Percentiles rank a stretch among this genome's conserved stretches.
These are phyloP conservation scores for Nycticebus coucang DNA, from an alignment of 2,113 vertebrate species.

Conservation along the genomic window DNA sequence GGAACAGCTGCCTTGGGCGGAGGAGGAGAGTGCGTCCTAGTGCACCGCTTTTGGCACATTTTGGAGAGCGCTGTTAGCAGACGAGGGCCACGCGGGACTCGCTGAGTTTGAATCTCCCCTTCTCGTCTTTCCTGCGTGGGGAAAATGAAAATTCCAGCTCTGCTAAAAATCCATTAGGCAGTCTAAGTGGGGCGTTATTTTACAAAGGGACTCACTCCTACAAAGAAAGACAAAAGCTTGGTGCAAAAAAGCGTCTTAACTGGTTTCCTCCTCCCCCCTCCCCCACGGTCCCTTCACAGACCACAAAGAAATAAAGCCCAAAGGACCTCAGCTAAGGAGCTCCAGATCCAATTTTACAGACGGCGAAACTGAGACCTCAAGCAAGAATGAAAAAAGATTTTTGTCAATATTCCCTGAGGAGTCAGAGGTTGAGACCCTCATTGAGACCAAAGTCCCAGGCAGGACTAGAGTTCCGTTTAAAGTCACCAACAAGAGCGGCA, in stretches of 20 bases:
- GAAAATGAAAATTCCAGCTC: conserved; percentile 2
- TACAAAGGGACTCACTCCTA: conserved; percentile 37
- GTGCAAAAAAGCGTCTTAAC: background rate
- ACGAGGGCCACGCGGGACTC: conserved; percentile 67
- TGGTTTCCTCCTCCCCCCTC: background rate
- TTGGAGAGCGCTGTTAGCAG: conserved; percentile 75
- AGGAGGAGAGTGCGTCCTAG: background rate
- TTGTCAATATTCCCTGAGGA: background rate
- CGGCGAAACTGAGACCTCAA: conserved; percentile 57
- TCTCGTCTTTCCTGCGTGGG: background rate
- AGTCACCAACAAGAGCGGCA: background rate
- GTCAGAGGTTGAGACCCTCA: background rate
- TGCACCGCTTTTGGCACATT: conserved; percentile 71
- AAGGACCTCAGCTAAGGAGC: background rate
- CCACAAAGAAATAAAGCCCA: conserved; percentile 29
- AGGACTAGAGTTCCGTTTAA: background rate
- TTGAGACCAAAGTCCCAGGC: background rate
- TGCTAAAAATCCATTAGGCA: conserved; percentile 25
- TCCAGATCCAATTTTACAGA: conserved; percentile 41
- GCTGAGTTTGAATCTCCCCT: conserved; percentile 48
- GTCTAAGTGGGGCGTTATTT: background rate
- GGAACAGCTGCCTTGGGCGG: conserved; percentile 39
- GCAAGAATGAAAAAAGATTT: background rate
- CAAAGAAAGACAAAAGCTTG: conserved; percentile 41
- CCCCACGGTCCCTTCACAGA: background rate